Percentiles rank a stretch among this genome's conserved stretches.
Conservation (phyloP, 2,797 vertebrate species). For the Myripristis murdjan region DNA sequence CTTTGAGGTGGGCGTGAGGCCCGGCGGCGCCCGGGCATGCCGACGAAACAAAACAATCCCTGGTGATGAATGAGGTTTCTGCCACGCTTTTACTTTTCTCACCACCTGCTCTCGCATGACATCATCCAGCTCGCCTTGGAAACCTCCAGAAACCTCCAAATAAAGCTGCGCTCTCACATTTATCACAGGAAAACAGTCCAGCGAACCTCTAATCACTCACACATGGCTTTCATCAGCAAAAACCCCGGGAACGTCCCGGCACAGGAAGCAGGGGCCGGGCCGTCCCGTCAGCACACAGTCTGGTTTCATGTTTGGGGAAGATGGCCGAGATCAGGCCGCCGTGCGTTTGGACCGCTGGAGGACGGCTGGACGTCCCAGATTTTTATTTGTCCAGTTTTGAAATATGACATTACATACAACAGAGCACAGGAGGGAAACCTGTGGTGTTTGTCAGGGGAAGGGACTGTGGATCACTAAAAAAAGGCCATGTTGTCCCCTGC, state of each 20-base stretch:
- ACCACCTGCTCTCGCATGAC: constrained; percentile 30
- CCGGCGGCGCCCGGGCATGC: neutral
- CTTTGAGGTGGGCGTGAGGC: neutral
- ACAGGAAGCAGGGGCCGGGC: neutral
- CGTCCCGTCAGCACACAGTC: constrained; percentile 3
- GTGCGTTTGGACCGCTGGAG: constrained; percentile 32
- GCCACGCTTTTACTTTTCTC: constrained; percentile 1
- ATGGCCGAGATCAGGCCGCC: neutral
- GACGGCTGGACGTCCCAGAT: neutral
- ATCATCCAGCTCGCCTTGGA: constrained; percentile 34
- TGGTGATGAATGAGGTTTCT: constrained; percentile 24
- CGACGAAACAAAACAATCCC: neutral
- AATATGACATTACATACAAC: too few species aligned
- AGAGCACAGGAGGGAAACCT: too few species aligned
- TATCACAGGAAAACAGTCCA: constrained; percentile 37
- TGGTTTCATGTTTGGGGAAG: constrained; percentile 9
- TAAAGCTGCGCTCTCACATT: constrained; percentile 26
- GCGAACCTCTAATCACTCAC: constrained; percentile 48
- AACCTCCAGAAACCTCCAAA: constrained; percentile 26
- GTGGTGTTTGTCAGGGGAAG: too few species aligned
- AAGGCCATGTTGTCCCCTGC: too few species aligned
- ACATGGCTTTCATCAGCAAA: constrained; percentile 23
- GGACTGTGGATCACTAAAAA: too few species aligned
- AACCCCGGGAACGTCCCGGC: neutral
- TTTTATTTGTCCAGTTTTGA: too few species aligned